Evolutionary conservation across 2,113 vertebrate genomes (phyloP).

Genomic region (Indri indri): DNA sequence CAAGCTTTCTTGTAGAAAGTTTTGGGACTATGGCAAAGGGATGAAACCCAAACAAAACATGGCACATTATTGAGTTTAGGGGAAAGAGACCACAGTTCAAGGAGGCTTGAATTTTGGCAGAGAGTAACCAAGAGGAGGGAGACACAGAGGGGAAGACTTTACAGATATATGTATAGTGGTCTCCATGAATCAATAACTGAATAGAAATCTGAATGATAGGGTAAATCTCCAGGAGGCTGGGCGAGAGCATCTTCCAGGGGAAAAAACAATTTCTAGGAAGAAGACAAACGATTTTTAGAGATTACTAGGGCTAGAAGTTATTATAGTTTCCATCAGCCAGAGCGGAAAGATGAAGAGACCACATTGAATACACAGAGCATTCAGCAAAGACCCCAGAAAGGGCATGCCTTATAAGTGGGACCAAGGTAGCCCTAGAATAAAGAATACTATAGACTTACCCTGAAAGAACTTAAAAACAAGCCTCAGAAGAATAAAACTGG

Average conservation of each 20-base stretch:
- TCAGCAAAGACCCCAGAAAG: not conserved
- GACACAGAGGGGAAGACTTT: not conserved
- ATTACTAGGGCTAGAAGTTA: not conserved
- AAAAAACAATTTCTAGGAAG: not conserved
- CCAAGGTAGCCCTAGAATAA: not conserved
- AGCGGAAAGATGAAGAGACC: not conserved
- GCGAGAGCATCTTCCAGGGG: not conserved
- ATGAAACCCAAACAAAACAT: not conserved
- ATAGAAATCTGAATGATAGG: not conserved
- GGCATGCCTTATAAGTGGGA: not conserved
- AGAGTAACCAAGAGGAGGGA: not conserved
- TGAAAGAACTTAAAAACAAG: not conserved
- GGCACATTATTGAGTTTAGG: not conserved
- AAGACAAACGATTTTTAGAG: not conserved
- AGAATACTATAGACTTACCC: not conserved
- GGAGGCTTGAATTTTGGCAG: not conserved
- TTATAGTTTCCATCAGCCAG: not conserved
- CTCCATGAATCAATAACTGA: not conserved
- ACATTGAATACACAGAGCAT: not conserved
- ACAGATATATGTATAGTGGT: not conserved
- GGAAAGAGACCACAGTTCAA: not conserved
- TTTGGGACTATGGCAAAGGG: not conserved
- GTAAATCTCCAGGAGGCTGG: not conserved
- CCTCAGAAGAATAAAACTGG: not conserved
- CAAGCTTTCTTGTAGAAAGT: not conserved